Conservation (phyloP, 2,888 invertebrate genomes). For the Pilophorus perplexus region DNA sequence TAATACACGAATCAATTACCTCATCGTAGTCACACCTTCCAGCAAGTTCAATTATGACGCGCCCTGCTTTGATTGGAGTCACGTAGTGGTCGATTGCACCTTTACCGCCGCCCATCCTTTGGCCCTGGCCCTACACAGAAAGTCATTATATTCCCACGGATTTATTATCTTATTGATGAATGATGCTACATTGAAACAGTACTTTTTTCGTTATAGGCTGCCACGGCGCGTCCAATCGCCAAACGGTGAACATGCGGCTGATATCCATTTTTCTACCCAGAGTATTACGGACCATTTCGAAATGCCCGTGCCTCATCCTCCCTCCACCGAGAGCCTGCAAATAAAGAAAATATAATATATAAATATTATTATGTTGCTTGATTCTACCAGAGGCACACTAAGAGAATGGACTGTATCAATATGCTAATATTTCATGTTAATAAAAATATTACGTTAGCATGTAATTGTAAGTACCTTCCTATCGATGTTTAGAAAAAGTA, state of each 20-base stretch:
- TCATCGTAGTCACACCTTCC: constrained; percentile 84
- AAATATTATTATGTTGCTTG: too few species aligned
- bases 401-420: too few species aligned
- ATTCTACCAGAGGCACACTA: too few species aligned
- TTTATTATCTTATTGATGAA: neutral
- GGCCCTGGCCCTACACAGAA: constrained; percentile 68
- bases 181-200: neutral
- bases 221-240: constrained; percentile 95
- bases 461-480: too few species aligned
- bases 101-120: constrained; percentile 95
- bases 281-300: constrained; percentile 81
- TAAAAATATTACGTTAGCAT: too few species aligned
- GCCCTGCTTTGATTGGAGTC: constrained; percentile 84
- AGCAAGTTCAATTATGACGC: constrained; percentile 90
- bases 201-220: constrained; percentile 85
- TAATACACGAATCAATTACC: constrained; percentile 55
- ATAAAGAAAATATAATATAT: too few species aligned
- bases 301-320: constrained; percentile 72
- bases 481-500: too few species aligned
- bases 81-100: constrained; percentile 92
- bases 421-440: too few species aligned
- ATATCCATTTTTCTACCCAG: constrained; percentile 76
- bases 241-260: constrained; percentile 85
- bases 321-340: constrained; percentile 79
- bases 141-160: neutral